phyloP scores from a whole-genome alignment of 1,140 invertebrate genomes.

The Philaenus spumarius region DNA sequence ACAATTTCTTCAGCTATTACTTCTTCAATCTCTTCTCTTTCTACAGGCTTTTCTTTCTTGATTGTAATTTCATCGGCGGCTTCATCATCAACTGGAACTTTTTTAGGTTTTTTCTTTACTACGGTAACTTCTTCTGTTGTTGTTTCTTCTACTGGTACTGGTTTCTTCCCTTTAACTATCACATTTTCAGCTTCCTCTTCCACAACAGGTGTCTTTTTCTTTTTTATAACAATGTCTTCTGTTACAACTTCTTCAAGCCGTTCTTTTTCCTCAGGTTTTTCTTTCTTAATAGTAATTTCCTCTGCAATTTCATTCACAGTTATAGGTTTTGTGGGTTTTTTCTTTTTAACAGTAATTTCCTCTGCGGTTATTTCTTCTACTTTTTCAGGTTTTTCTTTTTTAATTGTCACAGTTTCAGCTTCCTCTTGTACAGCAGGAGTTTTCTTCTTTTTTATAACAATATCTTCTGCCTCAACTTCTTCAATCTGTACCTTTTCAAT shows the following conservation, averaged over 20 bases:
- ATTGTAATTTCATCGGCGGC: too few relatives aligned
- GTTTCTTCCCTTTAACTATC: constrained; percentile 41
- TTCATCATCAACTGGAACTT: too few relatives aligned
- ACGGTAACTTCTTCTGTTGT: constrained; percentile 39
- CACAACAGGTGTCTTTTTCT: constrained; percentile 37
- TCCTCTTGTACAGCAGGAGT: constrained; percentile 35
- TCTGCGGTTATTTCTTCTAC: constrained; percentile 24
- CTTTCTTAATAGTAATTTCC: constrained; percentile 38
- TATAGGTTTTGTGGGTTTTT: constrained; percentile 33
- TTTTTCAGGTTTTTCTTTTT: constrained; percentile 19
- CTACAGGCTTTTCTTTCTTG: constrained; percentile 7
- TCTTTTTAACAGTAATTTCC: constrained; percentile 25
- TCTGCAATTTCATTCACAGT: constrained; percentile 39
- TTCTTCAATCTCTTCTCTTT: not conserved
- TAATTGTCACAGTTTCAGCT: constrained; percentile 42
- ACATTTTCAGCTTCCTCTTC: constrained; percentile 44
- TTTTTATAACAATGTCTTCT: constrained; percentile 31
- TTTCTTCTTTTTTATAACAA: constrained; percentile 39
- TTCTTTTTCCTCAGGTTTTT: constrained; percentile 20
- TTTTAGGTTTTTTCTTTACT: constrained; percentile 21
- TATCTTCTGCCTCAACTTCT: constrained; percentile 30
- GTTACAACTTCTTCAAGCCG: constrained; percentile 8
- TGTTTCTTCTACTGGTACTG: constrained; percentile 36
- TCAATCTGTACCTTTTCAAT: constrained; percentile 26
- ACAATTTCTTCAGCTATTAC: constrained; percentile 31